Percentiles rank a stretch among this genome's conserved stretches.
phyloP scores from a whole-genome alignment of 1,140 invertebrate species.

The Elysia chlorotica region DNA sequence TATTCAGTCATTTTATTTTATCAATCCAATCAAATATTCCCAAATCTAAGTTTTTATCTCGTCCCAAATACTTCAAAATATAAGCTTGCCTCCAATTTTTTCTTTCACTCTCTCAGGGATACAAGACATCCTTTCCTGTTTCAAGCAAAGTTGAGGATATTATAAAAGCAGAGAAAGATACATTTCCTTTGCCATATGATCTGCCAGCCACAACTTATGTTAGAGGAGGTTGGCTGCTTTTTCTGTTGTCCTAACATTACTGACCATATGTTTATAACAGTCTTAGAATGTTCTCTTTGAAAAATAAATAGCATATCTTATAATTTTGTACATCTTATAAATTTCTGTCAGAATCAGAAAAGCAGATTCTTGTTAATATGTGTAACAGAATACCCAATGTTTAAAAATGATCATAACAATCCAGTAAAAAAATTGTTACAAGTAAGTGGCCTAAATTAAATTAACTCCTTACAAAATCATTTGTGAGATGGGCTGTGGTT shows the following conservation, averaged over 20 bases:
- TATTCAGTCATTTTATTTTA: not conserved
- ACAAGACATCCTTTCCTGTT: conserved; percentile 56
- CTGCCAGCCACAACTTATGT: conserved; percentile 73
- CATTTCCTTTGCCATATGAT: conserved; percentile 80
- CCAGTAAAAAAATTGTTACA: too few species aligned
- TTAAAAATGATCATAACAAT: too few species aligned
- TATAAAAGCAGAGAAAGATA: conserved; percentile 40
- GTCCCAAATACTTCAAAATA: not conserved
- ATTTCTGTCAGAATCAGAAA: too few species aligned
- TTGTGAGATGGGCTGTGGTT: not conserved
- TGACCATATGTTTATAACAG: too few species aligned
- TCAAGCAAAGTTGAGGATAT: conserved; percentile 57
- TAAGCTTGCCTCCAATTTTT: not conserved
- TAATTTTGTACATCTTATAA: too few species aligned
- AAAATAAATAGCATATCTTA: too few species aligned
- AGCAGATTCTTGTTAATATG: too few species aligned
- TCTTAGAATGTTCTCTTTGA: too few species aligned
- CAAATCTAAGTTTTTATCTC: not conserved
- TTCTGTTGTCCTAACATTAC: too few species aligned
- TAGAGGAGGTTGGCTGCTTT: conserved; percentile 67
- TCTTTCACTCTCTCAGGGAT: conserved; percentile 25
- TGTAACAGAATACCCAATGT: too few species aligned
- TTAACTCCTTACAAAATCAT: too few species aligned
- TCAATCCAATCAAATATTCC: not conserved
- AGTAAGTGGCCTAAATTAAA: too few species aligned